phyloP scores from a whole-genome alignment of 2,888 invertebrate genomes.

The Pilophorus perplexus region DNA sequence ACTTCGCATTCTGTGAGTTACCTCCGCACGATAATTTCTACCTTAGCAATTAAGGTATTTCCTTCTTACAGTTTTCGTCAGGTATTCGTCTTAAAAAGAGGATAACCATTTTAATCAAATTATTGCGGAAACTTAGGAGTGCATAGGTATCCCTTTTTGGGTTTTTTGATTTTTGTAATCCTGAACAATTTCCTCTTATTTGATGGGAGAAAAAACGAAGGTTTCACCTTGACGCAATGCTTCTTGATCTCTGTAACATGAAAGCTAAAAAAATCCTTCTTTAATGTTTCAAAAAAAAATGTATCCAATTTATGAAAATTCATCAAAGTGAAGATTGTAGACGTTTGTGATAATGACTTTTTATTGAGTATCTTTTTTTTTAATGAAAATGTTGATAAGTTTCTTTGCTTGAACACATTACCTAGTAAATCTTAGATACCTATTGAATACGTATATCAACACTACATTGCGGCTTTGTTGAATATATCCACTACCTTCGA shows the following conservation, averaged over 20 bases:
- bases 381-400: constrained; percentile 21
- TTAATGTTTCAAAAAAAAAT: constrained; percentile 7
- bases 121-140: too few species aligned
- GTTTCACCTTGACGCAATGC: constrained; percentile 20
- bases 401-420: constrained; percentile 12
- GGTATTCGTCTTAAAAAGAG: too few species aligned
- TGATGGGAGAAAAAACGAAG: too few species aligned
- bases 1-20: too few species aligned
- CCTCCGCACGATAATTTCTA: too few species aligned
- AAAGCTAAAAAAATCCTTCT: constrained; percentile 9
- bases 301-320: not conserved
- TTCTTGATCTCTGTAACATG: constrained; percentile 12
- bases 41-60: too few species aligned
- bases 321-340: constrained; percentile 12
- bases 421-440: constrained; percentile 5
- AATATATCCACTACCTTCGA: constrained; percentile 24
- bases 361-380: constrained; percentile 20
- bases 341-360: constrained; percentile 27
- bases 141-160: too few species aligned
- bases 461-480: constrained; percentile 23
- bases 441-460: constrained; percentile 1
- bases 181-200: too few species aligned
- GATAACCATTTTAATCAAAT: too few species aligned
- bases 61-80: too few species aligned
- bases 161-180: too few species aligned